Conservation (phyloP, 2,888 invertebrate species). For the Thymelicus sylvestris region DNA sequence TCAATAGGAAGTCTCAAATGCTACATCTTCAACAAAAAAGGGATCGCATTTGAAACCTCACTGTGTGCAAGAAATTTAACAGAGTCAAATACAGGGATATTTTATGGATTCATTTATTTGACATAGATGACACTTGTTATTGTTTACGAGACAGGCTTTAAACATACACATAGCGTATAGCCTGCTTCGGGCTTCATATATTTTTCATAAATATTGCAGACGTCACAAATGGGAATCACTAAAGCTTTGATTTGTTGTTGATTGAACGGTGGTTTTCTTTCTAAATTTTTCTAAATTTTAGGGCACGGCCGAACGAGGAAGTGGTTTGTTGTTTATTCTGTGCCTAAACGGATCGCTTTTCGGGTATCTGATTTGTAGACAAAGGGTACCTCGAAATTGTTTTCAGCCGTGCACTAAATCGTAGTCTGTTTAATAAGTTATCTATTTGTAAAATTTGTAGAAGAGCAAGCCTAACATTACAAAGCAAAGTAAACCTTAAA, state of each 20-base stretch:
- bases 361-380: neutral
- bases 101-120: constrained; percentile 73
- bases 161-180: constrained; percentile 26
- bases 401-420: constrained; percentile 20
- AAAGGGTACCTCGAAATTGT: neutral
- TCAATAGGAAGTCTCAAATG: constrained; percentile 62
- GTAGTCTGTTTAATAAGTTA: constrained; percentile 8
- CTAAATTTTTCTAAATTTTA: constrained; percentile 21
- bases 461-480: neutral
- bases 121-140: constrained; percentile 58
- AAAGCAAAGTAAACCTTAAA: too few species aligned
- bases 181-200: constrained; percentile 47
- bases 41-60: constrained; percentile 64
- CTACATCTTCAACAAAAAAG: constrained; percentile 46
- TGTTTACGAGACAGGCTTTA: constrained; percentile 47
- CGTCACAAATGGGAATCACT: constrained; percentile 55
- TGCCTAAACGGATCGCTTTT: neutral
- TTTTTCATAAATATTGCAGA: constrained; percentile 49
- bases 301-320: constrained; percentile 13
- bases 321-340: neutral
- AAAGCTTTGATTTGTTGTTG: constrained; percentile 83
- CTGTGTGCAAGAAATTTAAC: constrained; percentile 81
- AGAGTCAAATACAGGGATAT: constrained; percentile 84
- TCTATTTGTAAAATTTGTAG: neutral
- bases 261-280: constrained; percentile 65